phyloP scores from a whole-genome alignment of 2,113 vertebrate species.

The Misgurnus mizolepis region DNA sequence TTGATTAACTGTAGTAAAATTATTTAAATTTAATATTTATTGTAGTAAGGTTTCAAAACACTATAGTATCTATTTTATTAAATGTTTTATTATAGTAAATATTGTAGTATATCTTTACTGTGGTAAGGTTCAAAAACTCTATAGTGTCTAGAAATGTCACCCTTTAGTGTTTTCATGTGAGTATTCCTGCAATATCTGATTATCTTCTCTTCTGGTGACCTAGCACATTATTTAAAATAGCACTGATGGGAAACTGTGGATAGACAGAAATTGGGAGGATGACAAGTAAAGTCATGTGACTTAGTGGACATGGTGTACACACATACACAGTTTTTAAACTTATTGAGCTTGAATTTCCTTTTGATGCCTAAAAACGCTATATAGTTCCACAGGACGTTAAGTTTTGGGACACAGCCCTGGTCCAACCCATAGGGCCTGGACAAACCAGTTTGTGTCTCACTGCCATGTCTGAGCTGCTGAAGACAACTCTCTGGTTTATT shows the following conservation, averaged over 20 bases:
- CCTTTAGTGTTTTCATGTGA: no score
- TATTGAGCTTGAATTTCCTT: neutral
- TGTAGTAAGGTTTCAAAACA: no score
- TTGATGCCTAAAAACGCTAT: neutral
- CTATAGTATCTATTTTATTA: no score
- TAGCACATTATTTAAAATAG: neutral
- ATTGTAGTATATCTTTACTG: no score
- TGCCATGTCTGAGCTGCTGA: neutral
- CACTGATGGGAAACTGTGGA: neutral
- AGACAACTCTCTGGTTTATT: slow-evolving; percentile 4
- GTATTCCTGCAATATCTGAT: neutral
- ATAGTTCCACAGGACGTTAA: neutral
- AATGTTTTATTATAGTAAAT: no score
- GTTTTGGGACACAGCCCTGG: neutral
- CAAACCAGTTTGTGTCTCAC: neutral
- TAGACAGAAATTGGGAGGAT: neutral
- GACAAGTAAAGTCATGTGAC: neutral
- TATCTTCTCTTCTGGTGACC: neutral
- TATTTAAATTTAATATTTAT: no score
- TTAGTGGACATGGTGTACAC: neutral
- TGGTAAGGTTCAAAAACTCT: no score
- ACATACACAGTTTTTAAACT: neutral
- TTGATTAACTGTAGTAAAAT: no score
- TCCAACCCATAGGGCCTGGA: neutral
- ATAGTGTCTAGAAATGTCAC: no score